Percentiles rank a stretch among this genome's conserved stretches.
Conservation (phyloP, 2,888 invertebrate species). For the Ganaspis brasiliensis region DNA sequence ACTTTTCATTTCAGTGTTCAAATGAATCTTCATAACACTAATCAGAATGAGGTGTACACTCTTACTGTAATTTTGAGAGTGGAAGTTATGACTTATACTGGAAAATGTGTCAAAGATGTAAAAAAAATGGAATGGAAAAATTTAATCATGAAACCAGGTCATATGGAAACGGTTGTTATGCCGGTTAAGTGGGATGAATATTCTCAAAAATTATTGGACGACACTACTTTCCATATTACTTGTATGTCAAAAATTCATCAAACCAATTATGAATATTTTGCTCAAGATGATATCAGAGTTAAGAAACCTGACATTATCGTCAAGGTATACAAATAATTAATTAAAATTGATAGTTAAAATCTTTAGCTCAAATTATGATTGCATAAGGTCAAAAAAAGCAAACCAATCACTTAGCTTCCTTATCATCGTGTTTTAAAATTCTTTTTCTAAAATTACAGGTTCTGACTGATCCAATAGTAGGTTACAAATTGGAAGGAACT, state of each 20-base stretch:
- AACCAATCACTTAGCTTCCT: too few relatives aligned
- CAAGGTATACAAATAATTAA: too few relatives aligned
- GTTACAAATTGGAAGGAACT: slow-evolving; percentile 82
- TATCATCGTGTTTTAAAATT: too few relatives aligned
- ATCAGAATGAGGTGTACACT: slow-evolving; percentile 84
- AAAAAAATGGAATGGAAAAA: slow-evolving; percentile 87
- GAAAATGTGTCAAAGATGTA: slow-evolving; percentile 88
- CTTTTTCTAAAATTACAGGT: too few relatives aligned
- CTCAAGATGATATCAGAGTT: slow-evolving; percentile 92
- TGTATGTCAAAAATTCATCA: slow-evolving; percentile 90
- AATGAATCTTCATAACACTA: slow-evolving; percentile 88
- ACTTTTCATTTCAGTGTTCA: slow-evolving; percentile 81
- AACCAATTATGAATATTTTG: too few relatives aligned
- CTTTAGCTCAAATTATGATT: too few relatives aligned
- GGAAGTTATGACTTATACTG: slow-evolving; percentile 92
- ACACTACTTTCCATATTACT: slow-evolving; percentile 92
- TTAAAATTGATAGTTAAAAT: too few relatives aligned
- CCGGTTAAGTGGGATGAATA: slow-evolving; percentile 91
- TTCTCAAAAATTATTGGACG: slow-evolving; percentile 88
- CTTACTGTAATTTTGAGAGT: slow-evolving; percentile 89
- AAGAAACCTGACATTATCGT: slow-evolving; percentile 94
- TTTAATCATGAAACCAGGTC: slow-evolving; percentile 85
- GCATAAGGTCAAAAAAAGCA: too few relatives aligned
- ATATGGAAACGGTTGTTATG: slow-evolving; percentile 85
- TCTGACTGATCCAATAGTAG: slow-evolving; percentile 79